Conservation (phyloP, 2,113 vertebrate species). For the Cryptotis parvus region DNA sequence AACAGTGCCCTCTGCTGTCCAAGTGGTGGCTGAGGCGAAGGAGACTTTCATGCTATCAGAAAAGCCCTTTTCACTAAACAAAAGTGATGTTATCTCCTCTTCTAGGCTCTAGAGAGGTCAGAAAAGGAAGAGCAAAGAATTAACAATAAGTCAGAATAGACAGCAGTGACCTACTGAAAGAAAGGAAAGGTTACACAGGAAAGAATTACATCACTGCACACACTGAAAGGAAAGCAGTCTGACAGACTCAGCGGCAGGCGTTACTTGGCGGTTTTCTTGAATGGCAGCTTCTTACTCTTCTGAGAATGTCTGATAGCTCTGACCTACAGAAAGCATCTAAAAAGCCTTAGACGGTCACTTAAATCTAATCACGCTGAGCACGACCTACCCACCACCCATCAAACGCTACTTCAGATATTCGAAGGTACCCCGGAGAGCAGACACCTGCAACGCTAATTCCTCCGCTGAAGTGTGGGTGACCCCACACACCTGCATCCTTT, state of each 20-base stretch:
- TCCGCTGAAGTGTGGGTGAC: neutral
- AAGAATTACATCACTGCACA: conserved; percentile 45
- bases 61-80: conserved; percentile 92
- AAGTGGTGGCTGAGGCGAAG: conserved; percentile 85
- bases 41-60: conserved; percentile 80
- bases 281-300: neutral
- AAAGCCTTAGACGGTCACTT: neutral
- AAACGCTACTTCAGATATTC: neutral
- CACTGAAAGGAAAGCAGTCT: neutral
- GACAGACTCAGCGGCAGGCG: neutral
- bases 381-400: neutral
- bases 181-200: conserved; percentile 70
- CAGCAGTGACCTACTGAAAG: conserved; percentile 80
- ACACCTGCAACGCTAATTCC: neutral
- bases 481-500: neutral
- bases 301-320: neutral
- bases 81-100: conserved; percentile 94
- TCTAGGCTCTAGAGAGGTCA: conserved; percentile 93
- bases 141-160: conserved; percentile 80
- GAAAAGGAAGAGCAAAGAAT: conserved; percentile 86
- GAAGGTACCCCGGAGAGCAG: neutral
- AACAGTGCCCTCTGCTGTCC: conserved; percentile 92
- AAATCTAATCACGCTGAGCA: neutral
- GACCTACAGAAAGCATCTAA: neutral
- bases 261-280: neutral